Percentiles rank a stretch among this genome's conserved stretches.
Evolutionary conservation across 2,888 invertebrate genomes (phyloP).

Genomic region (Stenoptilia bipunctidactyla): DNA sequence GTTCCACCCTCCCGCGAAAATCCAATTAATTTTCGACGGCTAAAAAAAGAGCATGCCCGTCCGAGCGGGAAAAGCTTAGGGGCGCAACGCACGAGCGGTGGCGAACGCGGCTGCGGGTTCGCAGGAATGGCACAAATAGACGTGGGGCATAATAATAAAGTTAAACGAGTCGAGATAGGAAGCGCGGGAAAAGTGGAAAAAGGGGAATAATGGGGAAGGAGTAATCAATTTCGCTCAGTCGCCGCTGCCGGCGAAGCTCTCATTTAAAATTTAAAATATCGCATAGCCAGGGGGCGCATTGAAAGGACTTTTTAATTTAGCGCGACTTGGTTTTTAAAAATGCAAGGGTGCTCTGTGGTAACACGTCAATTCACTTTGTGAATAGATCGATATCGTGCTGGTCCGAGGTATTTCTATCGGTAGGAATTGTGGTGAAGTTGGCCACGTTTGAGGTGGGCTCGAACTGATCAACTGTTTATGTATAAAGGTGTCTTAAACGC

Average conservation of each 20-base stretch:
- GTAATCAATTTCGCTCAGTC: slow-evolving; percentile 70
- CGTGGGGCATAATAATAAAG: slow-evolving; percentile 54
- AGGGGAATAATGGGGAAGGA: slow-evolving; percentile 68
- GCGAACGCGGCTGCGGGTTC: slow-evolving; percentile 16
- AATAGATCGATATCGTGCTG: no score
- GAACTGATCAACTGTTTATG: no score
- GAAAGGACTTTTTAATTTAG: slow-evolving; percentile 67
- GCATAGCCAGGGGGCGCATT: slow-evolving; percentile 44
- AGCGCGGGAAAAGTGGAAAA: slow-evolving; percentile 55
- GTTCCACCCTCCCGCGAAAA: slow-evolving; percentile 69
- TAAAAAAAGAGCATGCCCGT: slow-evolving; percentile 60
- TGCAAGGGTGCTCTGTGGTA: slow-evolving; percentile 60
- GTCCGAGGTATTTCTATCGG: no score
- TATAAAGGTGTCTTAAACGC: no score
- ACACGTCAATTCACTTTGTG: slow-evolving; percentile 66
- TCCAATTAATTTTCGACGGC: slow-evolving; percentile 70
- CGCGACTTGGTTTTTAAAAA: slow-evolving; percentile 58
- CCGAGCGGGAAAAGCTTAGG: slow-evolving; percentile 56
- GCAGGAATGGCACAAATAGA: slow-evolving; percentile 14
- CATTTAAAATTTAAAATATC: slow-evolving; percentile 69
- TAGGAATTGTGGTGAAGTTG: no score
- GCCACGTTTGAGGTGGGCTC: no score
- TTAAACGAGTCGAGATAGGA: slow-evolving; percentile 58
- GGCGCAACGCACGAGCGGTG: slow-evolving; percentile 23
- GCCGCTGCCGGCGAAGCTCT: slow-evolving; percentile 55